Percentiles rank a stretch among this genome's conserved stretches.
phyloP scores from a whole-genome alignment of 2,797 vertebrate genomes.

The Cynodonichthys magdalenae region DNA sequence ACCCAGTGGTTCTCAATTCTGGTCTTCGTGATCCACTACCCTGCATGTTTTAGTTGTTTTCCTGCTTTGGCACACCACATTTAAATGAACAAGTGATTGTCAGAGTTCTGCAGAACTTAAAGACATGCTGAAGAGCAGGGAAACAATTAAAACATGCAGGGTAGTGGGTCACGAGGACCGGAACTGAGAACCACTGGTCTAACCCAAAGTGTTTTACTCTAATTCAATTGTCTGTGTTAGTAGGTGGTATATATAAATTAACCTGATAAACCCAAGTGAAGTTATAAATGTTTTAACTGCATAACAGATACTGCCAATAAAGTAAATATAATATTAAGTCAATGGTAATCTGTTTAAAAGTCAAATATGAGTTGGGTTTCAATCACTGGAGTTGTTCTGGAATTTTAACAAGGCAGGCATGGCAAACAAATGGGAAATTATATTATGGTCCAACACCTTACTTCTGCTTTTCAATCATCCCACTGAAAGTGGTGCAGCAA shows the following conservation, averaged over 20 bases:
- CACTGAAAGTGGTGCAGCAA: slow-evolving; percentile 18
- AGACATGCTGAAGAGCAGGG: no score
- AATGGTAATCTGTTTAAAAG: slow-evolving; percentile 6
- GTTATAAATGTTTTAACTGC: slow-evolving; percentile 27
- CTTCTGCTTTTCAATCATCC: not conserved
- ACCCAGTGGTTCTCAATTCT: no score
- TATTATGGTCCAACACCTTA: not conserved
- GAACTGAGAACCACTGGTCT: no score
- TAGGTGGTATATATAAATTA: slow-evolving; percentile 26
- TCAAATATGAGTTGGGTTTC: not conserved
- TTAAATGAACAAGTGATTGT: no score
- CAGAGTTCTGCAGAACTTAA: no score
- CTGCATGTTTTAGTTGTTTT: no score
- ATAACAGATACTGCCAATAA: slow-evolving; percentile 2
- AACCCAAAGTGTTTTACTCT: slow-evolving; percentile 34
- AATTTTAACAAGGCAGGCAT: slow-evolving; percentile 7
- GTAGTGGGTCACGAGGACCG: no score
- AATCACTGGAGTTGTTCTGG: not conserved
- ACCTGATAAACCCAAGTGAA: slow-evolving; percentile 22
- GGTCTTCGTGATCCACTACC: no score
- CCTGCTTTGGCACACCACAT: no score
- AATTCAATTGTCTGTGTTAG: slow-evolving; percentile 36
- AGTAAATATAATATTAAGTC: not conserved
- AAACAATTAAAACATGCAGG: no score
- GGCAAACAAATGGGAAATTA: not conserved